Conservation (phyloP, 2,888 invertebrate genomes). For the Calliopum simillimum region DNA sequence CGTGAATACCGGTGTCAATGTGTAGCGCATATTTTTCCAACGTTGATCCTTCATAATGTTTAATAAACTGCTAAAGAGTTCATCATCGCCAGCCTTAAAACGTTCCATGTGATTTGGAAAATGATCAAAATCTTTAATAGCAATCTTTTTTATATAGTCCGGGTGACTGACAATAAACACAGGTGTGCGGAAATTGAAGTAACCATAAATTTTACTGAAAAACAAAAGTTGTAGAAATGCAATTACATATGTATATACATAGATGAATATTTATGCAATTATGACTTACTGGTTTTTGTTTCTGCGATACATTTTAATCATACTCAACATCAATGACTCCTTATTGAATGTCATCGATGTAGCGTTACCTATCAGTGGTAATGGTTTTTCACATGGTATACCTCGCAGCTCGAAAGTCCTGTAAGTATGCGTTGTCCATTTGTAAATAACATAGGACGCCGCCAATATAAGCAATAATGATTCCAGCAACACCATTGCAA, state of each 20-base stretch:
- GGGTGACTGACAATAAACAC: constrained; percentile 26
- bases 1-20: constrained; percentile 64
- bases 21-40: constrained; percentile 62
- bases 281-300: neutral
- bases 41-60: constrained; percentile 61
- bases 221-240: too few species aligned
- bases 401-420: neutral
- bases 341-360: neutral
- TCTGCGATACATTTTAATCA: neutral
- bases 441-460: neutral
- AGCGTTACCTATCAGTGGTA: neutral
- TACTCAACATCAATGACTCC: neutral
- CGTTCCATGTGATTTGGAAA: constrained; percentile 67
- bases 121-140: constrained; percentile 70
- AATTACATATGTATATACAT: neutral
- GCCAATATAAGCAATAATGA: too few species aligned
- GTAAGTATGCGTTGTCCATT: neutral
- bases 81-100: constrained; percentile 64
- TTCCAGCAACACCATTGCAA: neutral
- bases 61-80: constrained; percentile 43
- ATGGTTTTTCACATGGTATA: neutral
- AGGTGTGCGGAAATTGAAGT: constrained; percentile 28
- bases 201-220: constrained; percentile 24
- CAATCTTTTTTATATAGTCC: constrained; percentile 67
- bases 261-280: neutral